These are phyloP conservation scores for Bubo bubo DNA, from an alignment of 2,113 vertebrate species.

Conservation along the genomic window DNA sequence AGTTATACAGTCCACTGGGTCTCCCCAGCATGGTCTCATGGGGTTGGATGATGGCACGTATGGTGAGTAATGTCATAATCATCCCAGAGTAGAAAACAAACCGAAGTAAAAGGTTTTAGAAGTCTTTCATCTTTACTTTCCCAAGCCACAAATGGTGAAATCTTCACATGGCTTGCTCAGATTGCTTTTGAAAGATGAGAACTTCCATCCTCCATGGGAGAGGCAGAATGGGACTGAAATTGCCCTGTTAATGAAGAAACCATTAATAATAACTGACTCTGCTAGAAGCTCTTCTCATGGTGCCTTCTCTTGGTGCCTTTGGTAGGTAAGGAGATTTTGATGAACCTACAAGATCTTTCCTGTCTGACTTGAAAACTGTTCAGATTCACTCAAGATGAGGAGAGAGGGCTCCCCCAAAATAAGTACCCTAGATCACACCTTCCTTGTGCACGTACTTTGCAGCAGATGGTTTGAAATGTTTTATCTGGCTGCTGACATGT, in stretches of 20 bases:
- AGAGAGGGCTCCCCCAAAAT: not conserved
- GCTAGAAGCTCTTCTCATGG: not conserved
- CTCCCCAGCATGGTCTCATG: not conserved
- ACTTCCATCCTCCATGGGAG: not conserved
- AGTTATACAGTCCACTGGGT: not conserved
- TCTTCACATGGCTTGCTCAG: not conserved
- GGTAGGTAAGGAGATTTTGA: not conserved
- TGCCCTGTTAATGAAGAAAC: conserved; percentile 12
- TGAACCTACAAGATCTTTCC: not conserved
- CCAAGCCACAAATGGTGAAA: conserved; percentile 14
- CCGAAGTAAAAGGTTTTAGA: not conserved
- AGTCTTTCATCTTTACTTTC: conserved; percentile 46
- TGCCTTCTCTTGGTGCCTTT: not conserved
- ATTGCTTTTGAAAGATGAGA: conserved; percentile 46
- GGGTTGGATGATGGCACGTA: not conserved
- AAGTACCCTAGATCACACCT: not conserved
- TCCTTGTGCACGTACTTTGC: rapidly evolving
- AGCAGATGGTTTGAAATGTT: not conserved
- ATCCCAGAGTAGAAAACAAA: conserved; percentile 5
- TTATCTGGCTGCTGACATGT: not conserved
- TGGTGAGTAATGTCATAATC: conserved; percentile 17
- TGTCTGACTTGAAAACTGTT: not conserved
- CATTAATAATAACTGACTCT: not conserved
- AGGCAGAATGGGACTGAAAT: conserved; percentile 3
- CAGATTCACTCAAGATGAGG: not conserved